A percentile compares a stretch with the other conserved stretches of the same genome.
Evolutionary conservation across 1,140 invertebrate genomes (phyloP).

Genomic region (Drosophila pallidifrons): DNA sequence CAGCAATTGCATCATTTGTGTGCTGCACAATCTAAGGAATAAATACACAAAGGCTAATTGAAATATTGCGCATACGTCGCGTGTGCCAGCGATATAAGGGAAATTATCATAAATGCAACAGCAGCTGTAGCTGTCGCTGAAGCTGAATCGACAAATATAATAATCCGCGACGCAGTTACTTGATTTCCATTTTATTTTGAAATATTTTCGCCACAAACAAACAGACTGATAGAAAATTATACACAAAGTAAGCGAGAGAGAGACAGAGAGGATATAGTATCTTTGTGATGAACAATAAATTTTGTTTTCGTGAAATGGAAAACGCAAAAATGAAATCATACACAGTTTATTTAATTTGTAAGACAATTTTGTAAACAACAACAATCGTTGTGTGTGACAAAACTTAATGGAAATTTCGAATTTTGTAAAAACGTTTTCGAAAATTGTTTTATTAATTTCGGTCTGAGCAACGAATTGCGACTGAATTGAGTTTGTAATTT

Average conservation of each 20-base stretch:
- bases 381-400: constrained; percentile 39
- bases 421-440: constrained; percentile 34
- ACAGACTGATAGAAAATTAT: not conserved
- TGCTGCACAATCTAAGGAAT: constrained; percentile 32
- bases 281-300: constrained; percentile 41
- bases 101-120: constrained; percentile 58
- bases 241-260: not conserved
- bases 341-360: constrained; percentile 39
- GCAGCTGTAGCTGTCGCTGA: not conserved
- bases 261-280: constrained; percentile 39
- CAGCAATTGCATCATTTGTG: constrained; percentile 69
- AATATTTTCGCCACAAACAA: constrained; percentile 36
- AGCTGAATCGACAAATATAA: constrained; percentile 33
- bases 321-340: constrained; percentile 72
- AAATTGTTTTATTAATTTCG: constrained; percentile 7
- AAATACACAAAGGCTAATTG: constrained; percentile 42
- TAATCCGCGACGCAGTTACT: constrained; percentile 71
- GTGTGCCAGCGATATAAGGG: constrained; percentile 45
- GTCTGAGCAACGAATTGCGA: constrained; percentile 13
- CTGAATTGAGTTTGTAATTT: constrained; percentile 23
- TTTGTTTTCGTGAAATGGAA: constrained; percentile 57
- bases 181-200: constrained; percentile 70
- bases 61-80: constrained; percentile 75
- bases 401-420: not conserved
- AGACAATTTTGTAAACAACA: constrained; percentile 40